phyloP scores from a whole-genome alignment of 2,113 vertebrate species.

The Montifringilla adamsi region DNA sequence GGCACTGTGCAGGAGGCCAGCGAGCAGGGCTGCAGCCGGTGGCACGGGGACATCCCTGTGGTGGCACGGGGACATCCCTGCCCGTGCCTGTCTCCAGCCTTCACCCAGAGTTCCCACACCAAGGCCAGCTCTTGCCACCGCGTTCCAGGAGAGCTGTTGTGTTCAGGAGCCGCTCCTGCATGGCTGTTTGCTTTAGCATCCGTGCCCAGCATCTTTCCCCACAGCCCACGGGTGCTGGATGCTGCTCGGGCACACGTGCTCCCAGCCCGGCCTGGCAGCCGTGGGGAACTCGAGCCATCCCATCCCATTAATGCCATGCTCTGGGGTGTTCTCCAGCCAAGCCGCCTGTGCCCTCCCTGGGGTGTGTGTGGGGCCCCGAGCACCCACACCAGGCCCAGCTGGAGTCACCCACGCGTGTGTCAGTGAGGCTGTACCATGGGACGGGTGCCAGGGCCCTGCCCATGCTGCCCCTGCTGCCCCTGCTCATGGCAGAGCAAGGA shows the following conservation, averaged over 20 bases:
- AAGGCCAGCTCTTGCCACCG: background rate
- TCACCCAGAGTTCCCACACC: background rate
- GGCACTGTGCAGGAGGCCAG: background rate
- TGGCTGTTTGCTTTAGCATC: background rate
- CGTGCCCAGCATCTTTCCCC: background rate
- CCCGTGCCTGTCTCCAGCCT: rapidly evolving
- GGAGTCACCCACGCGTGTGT: rapidly evolving
- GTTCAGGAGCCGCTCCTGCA: rapidly evolving
- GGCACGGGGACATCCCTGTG: background rate
- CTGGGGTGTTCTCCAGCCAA: background rate
- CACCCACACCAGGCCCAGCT: rapidly evolving
- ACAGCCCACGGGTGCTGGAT: rapidly evolving
- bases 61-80: background rate
- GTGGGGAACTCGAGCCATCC: background rate
- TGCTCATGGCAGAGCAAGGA: background rate
- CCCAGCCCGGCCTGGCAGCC: rapidly evolving
- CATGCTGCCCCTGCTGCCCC: rapidly evolving
- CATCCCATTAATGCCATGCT: rapidly evolving
- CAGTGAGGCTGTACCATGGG: rapidly evolving
- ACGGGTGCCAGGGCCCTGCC: background rate
- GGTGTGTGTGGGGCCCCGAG: rapidly evolving
- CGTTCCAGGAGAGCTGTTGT: background rate
- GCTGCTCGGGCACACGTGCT: rapidly evolving
- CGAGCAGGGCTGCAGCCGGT: rapidly evolving
- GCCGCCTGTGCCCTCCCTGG: background rate